Base-by-base conservation (phyloP, 2,797 vertebrate genomes). In the Balearica regulorum region DNA sequence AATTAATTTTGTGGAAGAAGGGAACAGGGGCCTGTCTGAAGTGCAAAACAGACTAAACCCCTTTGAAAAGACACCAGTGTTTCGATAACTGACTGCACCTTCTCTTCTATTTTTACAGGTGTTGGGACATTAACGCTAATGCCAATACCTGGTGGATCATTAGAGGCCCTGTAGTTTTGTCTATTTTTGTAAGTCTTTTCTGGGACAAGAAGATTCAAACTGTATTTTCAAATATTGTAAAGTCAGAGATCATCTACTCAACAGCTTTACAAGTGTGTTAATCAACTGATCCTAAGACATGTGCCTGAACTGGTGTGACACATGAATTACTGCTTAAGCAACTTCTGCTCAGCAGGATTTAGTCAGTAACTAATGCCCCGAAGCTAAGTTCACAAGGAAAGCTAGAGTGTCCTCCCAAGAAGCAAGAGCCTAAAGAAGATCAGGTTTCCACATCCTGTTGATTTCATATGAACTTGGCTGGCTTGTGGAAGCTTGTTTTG, bases 91-190 rank as follows among this genome's bases (percentile, higher is more conserved):
- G 76, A 75, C 61, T 85, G 65, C 35, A 92, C 87, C 69, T 93
- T 93, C 87, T 77, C 49, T 90, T 87, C 58, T 93, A 48, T 96
- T 97, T 96, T 97, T 83, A 46, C 95, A 99, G 99, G 79, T 99
- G 99, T 89, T 99, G 99, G 99, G 99, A 99, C 95, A 98, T 98
- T 76, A 99, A 99, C 48, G 88, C 87, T 77, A 98, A 98, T 10
- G 96, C 97, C 17, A 98, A 98, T 97, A 98, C 99, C 90, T 99
- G 99, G 99, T 99, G 99, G 99, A 98, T 99, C 86, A 99, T 99
- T 68, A 98, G 98, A 95, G 98, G 99, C 64, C 99, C 99, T 31
- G 97, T 99, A 93, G 98, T 99, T 78, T 88, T 99, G 26, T 99
- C 98, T 80, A 99, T 99, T 96, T 98, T 97, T 93, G 99, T 99